Percentiles rank a stretch among this genome's conserved stretches.
phyloP scores from a whole-genome alignment of 2,888 invertebrate genomes.

The Helicoverpa assulta region DNA sequence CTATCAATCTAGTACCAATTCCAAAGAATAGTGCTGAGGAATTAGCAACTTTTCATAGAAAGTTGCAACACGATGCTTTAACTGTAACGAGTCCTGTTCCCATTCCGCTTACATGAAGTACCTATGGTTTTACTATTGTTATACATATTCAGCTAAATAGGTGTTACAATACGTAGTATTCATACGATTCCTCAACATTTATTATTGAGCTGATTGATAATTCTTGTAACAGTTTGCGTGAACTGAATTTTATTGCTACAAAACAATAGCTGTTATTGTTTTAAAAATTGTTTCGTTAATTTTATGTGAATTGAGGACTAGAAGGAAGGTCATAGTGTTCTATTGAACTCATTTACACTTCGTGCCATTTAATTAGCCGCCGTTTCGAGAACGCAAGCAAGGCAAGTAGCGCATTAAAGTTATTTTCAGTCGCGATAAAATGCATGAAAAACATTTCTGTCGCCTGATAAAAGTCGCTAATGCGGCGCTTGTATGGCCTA shows the following conservation, averaged over 20 bases:
- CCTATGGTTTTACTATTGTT: constrained; percentile 40
- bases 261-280: background rate
- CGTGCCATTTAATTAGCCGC: constrained; percentile 40
- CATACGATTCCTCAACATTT: constrained; percentile 12
- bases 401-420: constrained; percentile 36
- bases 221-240: background rate
- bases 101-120: constrained; percentile 43
- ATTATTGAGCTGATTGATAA: background rate
- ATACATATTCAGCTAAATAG: constrained; percentile 19
- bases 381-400: constrained; percentile 31
- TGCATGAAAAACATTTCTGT: constrained; percentile 27
- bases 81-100: constrained; percentile 53
- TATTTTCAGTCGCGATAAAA: constrained; percentile 52
- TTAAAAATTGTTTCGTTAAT: background rate
- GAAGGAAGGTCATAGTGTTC: constrained; percentile 24
- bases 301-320: constrained; percentile 15
- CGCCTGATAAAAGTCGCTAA: constrained; percentile 49
- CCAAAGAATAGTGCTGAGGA: constrained; percentile 38
- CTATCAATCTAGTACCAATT: constrained; percentile 45
- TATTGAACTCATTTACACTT: constrained; percentile 35
- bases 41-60: constrained; percentile 58
- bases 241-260: background rate
- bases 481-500: constrained; percentile 30
- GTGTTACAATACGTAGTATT: constrained; percentile 9
- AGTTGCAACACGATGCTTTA: constrained; percentile 47